Evolutionary conservation across 53 echinoderm and acorn worm genomes (phyloP).

Genomic region (Antedon mediterranea): DNA sequence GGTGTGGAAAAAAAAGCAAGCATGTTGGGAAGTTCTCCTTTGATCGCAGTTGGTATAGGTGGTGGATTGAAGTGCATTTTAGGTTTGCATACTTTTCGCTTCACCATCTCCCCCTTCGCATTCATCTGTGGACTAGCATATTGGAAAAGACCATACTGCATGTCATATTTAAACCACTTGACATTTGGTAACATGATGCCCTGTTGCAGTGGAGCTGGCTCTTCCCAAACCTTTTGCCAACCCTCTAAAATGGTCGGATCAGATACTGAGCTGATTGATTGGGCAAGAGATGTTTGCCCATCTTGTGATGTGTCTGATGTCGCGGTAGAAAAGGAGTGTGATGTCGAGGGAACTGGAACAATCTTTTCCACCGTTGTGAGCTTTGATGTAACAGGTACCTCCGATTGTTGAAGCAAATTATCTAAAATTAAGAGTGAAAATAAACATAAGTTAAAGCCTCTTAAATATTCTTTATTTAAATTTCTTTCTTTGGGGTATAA

Average conservation of each 20-base stretch:
- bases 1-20: slow-evolving; percentile 3
- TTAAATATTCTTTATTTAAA: too few species aligned
- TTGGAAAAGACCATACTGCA: slow-evolving; percentile 38
- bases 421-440: too few species aligned
- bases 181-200: slow-evolving; percentile 22
- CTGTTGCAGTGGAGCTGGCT: slow-evolving; percentile 14
- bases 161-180: slow-evolving; percentile 34
- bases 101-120: slow-evolving; percentile 16
- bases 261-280: too few species aligned
- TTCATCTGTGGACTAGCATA: slow-evolving; percentile 14
- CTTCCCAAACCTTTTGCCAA: slow-evolving; percentile 50
- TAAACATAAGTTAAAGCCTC: too few species aligned
- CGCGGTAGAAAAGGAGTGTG: slow-evolving; percentile 8
- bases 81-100: not conserved
- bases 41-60: not conserved
- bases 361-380: slow-evolving; percentile 28
- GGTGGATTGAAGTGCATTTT: slow-evolving; percentile 8
- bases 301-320: slow-evolving; percentile 1
- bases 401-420: slow-evolving; percentile 19
- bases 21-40: not conserved
- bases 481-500: too few species aligned
- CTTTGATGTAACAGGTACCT: slow-evolving; percentile 15
- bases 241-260: slow-evolving; percentile 10
- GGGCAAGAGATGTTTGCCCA: not conserved
- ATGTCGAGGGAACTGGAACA: too few species aligned